Base-by-base conservation (phyloP, 2,113 vertebrate genomes). In the Vimba vimba region DNA sequence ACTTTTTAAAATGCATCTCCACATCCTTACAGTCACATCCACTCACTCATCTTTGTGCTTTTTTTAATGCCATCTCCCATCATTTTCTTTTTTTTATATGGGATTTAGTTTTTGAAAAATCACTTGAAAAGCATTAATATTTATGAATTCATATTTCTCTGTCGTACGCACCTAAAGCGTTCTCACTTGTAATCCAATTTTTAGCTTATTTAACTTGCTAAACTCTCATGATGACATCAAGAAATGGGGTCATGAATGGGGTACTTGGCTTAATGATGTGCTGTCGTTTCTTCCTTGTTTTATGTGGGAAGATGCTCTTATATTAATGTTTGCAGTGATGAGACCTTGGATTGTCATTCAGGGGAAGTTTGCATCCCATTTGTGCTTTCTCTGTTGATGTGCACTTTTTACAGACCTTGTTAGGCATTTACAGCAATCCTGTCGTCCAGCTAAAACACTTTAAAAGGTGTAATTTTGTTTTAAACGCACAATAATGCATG, bases 401-500 rank as follows among this genome's bases (percentile, higher is more conserved):
- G 1, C 33, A 47, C 59, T 59, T 82, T 77, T 85, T 76, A 30
- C 39, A 85, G 83, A 59, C 45, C 77, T 87, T 74, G 13, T n/a
- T 21, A 59, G 50, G 23, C 84, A 50, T 85, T 88, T 82, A 82
- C 62, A 83, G 74, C 73, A 64, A n/a, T 47, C 75, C 69, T 82
- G 80, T 82, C 45, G 27, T 66, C 30, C 57, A 43, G 55, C 82
- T 73, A 23, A 83, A 86, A 50, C 79, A 60, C 59, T 71, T 43
- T 85, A 79, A 82, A 57, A 9, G 79, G 68, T 55, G 47, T 87
- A 81, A 87, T 85, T 79, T 79, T 33, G 47, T 79, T 87, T 77
- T 68, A 39, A 85, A 64, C 8, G n/a, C 25, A 76, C 57, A 66
- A 36, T 77, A 64, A 39, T 50, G 62, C 43, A 0, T 21, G 47